phyloP scores from a whole-genome alignment of 2,797 vertebrate genomes.

The Merluccius polli region DNA sequence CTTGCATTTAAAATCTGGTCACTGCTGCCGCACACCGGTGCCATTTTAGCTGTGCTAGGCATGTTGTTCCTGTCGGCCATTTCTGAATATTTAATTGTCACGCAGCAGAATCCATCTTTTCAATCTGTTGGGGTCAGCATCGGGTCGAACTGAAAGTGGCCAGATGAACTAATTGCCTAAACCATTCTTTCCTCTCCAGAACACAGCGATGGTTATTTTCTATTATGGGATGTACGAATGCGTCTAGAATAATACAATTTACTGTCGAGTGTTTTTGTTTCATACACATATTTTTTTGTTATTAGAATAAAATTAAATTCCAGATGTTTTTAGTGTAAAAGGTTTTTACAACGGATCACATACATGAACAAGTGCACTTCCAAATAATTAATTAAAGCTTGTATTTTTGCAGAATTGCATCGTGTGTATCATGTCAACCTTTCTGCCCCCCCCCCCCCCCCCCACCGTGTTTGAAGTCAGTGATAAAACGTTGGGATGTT shows the following conservation, averaged over 20 bases:
- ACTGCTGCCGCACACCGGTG: slow-evolving; percentile 74
- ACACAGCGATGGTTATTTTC: background rate
- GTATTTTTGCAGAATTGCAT: background rate
- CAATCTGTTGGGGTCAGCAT: slow-evolving; percentile 55
- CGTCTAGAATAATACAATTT: background rate
- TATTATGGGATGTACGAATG: slow-evolving; percentile 12
- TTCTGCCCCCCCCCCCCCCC: too few relatives aligned
- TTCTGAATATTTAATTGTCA: slow-evolving; percentile 77
- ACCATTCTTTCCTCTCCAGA: slow-evolving; percentile 1
- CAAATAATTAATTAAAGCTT: background rate
- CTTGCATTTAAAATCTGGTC: slow-evolving; percentile 86
- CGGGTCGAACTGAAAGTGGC: slow-evolving; percentile 33
- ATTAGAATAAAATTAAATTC: background rate
- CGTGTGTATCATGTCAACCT: background rate
- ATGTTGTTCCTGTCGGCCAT: slow-evolving; percentile 53
- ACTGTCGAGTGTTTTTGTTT: background rate
- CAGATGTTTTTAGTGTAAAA: slow-evolving; percentile 3
- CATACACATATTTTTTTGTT: background rate
- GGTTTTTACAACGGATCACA: background rate
- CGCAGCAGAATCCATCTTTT: slow-evolving; percentile 48
- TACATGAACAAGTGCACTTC: background rate
- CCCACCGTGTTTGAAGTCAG: background rate
- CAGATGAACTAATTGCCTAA: slow-evolving; percentile 31
- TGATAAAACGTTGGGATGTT: background rate
- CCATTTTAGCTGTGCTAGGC: slow-evolving; percentile 76